Evolutionary conservation across 2,888 invertebrate species (phyloP).

Genomic region (Noctua fimbriata): DNA sequence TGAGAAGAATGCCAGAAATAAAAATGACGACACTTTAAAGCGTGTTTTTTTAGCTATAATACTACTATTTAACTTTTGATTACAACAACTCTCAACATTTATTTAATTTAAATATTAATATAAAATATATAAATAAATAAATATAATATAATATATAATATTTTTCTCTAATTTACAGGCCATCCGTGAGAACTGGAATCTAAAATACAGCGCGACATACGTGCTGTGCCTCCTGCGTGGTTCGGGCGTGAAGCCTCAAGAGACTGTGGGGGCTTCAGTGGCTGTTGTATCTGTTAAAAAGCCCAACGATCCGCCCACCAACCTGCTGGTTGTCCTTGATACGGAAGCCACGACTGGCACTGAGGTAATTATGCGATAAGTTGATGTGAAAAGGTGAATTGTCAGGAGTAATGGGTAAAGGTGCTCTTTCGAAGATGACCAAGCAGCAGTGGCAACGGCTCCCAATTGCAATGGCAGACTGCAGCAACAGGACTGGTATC

Average conservation of each 20-base stretch:
- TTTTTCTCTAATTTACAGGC: constrained; percentile 87
- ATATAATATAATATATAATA: too few species aligned
- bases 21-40: not conserved
- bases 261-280: constrained; percentile 84
- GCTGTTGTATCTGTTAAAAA: constrained; percentile 78
- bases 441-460: not conserved
- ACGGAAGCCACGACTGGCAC: constrained; percentile 83
- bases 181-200: constrained; percentile 98
- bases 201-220: constrained; percentile 97
- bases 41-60: not conserved
- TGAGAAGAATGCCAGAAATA: not conserved
- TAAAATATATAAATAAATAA: too few species aligned
- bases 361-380: constrained; percentile 70
- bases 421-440: not conserved
- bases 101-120: too few species aligned
- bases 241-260: constrained; percentile 91
- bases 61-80: not conserved
- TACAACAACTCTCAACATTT: not conserved
- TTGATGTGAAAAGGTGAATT: not conserved
- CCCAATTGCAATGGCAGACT: not conserved
- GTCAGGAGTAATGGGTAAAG: not conserved
- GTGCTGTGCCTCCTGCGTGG: constrained; percentile 94
- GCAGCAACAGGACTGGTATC: not conserved
- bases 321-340: constrained; percentile 82
- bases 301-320: constrained; percentile 79